Base-by-base conservation (phyloP, 2,797 vertebrate species). In the Xiphorhynchus erythropygius region DNA sequence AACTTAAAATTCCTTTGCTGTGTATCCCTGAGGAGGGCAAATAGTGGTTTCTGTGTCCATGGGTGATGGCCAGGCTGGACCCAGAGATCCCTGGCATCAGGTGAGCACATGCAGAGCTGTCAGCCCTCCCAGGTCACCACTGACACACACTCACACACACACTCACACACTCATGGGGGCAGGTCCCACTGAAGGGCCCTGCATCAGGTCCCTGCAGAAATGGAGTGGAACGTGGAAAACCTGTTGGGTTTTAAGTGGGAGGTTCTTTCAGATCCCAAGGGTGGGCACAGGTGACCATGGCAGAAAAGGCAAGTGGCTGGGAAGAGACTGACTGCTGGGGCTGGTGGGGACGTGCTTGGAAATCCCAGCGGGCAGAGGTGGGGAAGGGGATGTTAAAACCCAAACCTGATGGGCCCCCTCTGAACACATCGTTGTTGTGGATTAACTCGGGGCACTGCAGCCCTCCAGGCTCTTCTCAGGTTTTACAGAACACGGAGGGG, bases 1-100 rank as follows among this genome's bases (percentile, higher is more conserved):
- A 86, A 47, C 25, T 32, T 62, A 35, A 47, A 67, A 18, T 63
- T 79, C 35, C 24, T 70, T 76, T 21, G 12, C 25, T 37, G 4
- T 19, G 25, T 52, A 16, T 69, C 28, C 4, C 10, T 8, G 24
- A 65, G 69, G 28, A 78, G 35, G 64, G n/a, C 27, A 69, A 46
- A 32, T 1, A 5, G 1, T 28, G 2, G 27, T 47, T 50, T 55
- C 11, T 59, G 0, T 32, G 32, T 49, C 57, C 30, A 3, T 0
- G 21, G 73, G 41, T 32, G 44, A 32, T 57, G 53, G 41, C 11
- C 55, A 32, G 3, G 55, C n/a, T 52, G 47, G 44, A 41, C 16
- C 73, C 8, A 4, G 9, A 52, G 75, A 13, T n/a, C 18, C 10
- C 2, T 22, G 80, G 59, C 60, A 60, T 50, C 33, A 11, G 30